Evolutionary conservation across 2,797 vertebrate genomes (phyloP).

Genomic region (Discoglossus pictus): DNA sequence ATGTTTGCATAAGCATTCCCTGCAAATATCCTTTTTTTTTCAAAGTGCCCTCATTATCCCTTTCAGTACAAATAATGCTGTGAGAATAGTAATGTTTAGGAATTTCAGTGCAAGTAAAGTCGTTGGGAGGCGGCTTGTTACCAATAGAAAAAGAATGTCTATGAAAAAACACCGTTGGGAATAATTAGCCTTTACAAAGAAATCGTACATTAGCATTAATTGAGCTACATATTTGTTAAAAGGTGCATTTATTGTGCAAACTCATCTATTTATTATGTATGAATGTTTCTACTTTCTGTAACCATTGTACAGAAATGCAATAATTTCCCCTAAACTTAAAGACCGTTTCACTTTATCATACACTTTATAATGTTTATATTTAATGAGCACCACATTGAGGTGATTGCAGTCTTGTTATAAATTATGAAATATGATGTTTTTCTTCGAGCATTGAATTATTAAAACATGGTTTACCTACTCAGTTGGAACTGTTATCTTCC

Average conservation of each 20-base stretch:
- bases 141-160: not conserved
- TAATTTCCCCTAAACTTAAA: too few relatives aligned
- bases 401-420: too few relatives aligned
- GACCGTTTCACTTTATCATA: too few relatives aligned
- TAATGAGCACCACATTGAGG: too few relatives aligned
- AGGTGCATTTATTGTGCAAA: not conserved
- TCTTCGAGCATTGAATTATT: too few relatives aligned
- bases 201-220: slow-evolving; percentile 27
- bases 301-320: too few relatives aligned
- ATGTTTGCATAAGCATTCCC: slow-evolving; percentile 22
- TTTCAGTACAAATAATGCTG: slow-evolving; percentile 20
- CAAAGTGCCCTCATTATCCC: slow-evolving; percentile 13
- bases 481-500: too few relatives aligned
- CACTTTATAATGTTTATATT: too few relatives aligned
- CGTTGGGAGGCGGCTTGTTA: slow-evolving; percentile 5
- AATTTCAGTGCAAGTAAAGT: slow-evolving; percentile 1
- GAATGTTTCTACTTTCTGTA: slow-evolving; percentile 2
- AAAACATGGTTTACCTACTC: too few relatives aligned
- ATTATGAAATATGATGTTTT: too few relatives aligned
- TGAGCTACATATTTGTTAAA: slow-evolving; percentile 27
- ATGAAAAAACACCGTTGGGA: slow-evolving; percentile 9
- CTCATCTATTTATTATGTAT: not conserved
- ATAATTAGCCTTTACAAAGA: slow-evolving; percentile 26
- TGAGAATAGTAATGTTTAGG: slow-evolving; percentile 19
- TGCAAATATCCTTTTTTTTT: slow-evolving; percentile 16